Base-by-base conservation (phyloP, 2,888 invertebrate species). In the Galerucella pusilla region DNA sequence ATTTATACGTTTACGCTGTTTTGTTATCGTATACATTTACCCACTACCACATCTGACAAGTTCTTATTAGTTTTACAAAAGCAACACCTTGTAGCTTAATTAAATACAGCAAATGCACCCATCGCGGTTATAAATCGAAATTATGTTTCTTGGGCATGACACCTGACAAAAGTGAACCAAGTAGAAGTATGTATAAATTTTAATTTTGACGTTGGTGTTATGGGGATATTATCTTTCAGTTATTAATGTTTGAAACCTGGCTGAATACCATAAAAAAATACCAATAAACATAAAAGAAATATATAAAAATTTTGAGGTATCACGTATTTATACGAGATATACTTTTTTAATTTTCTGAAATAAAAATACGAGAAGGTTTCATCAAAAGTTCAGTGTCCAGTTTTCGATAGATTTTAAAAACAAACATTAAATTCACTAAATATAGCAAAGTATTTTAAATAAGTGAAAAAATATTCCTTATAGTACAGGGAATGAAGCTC, bases 41-140 rank as follows among this genome's bases (percentile, higher is more conserved):
- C 20, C 35, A n/a, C n/a, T n/a, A 52, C 16, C 10, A 52, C 57
- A 71, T 68, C 74, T 69, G 74, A 76, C 74, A 76, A 72, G 68
- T n/a, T 71, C 74, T 74, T 68, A 76, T 76, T 76, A 76, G 76
- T 71, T 66, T 74, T 68, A 74, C 77, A 73, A 73, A 72, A 76
- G 66, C 73, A 78, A 75, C 78, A 77, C 76, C 77, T 78, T 80
- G 78, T 80, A 80, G 79, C 77, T 80, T 82, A 82, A 84, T 83
- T 81, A 84, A 84, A 83, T 83, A 84, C 82, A 84, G 82, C 81
- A 81, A 82, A 80, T 81, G 83, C 85, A 84, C 68, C 71, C 84
- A 85, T 85, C 20, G 20, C 4, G 16, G 85, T 42, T 85, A 86
- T 84, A 75, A 77, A 83, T 83, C 84, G 84, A 85, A 85, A 84